phyloP scores from a whole-genome alignment of 2,888 invertebrate species.

The Drosophila hamatofila region DNA sequence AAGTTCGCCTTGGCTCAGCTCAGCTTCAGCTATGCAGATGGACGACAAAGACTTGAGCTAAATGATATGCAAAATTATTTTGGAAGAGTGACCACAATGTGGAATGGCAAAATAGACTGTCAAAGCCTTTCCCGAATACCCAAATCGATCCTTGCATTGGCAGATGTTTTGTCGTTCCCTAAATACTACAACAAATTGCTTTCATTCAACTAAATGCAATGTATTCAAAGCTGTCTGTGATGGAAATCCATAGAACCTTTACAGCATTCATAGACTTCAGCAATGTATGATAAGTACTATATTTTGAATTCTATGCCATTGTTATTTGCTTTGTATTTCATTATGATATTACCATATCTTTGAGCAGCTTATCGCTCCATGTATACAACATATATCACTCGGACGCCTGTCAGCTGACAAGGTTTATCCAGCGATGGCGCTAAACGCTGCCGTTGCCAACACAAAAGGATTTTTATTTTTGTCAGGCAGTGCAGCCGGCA shows the following conservation, averaged over 20 bases:
- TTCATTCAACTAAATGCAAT: background rate
- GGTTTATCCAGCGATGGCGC: constrained; percentile 15
- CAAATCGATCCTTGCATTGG: constrained; percentile 49
- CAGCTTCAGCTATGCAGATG: constrained; percentile 15
- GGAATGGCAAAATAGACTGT: background rate
- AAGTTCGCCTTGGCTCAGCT: constrained; percentile 43
- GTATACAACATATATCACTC: constrained; percentile 28
- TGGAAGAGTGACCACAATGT: too few species aligned
- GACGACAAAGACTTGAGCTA: constrained; percentile 6
- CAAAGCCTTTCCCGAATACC: constrained; percentile 34
- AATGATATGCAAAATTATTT: constrained; percentile 53
- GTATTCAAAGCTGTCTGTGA: too few species aligned
- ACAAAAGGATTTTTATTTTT: constrained; percentile 26
- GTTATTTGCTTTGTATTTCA: background rate
- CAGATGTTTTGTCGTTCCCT: background rate
- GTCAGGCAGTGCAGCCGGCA: constrained; percentile 22
- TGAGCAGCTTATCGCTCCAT: constrained; percentile 20
- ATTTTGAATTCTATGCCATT: background rate
- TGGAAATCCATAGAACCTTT: background rate
- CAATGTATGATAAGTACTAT: background rate
- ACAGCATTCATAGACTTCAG: background rate
- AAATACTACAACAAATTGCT: background rate
- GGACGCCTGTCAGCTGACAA: constrained; percentile 32
- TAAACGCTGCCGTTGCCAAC: constrained; percentile 36
- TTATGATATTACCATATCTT: background rate